Evolutionary conservation across 2,888 invertebrate species (phyloP).

Genomic region (Gortyna flavago): DNA sequence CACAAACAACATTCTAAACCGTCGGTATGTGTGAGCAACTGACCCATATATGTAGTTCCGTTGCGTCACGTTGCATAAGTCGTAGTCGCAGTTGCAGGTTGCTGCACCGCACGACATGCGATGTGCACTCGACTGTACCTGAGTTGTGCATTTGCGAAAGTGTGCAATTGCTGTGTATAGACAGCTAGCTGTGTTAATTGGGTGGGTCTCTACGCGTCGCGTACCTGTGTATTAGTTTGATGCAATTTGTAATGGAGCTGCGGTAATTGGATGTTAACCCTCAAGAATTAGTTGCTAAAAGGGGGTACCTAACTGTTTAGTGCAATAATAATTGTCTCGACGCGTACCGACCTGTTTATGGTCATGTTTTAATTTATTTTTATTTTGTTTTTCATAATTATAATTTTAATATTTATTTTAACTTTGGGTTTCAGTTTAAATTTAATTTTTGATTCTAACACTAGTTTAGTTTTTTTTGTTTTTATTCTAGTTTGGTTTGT

Average conservation of each 20-base stretch:
- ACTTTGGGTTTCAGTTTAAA: no score
- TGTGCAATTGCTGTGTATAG: conserved; percentile 22
- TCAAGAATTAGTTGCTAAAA: background rate
- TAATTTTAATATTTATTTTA: no score
- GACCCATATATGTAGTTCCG: conserved; percentile 80
- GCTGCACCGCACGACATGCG: conserved; percentile 74
- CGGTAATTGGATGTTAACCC: background rate
- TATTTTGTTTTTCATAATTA: no score
- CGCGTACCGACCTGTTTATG: no score
- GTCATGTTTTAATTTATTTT: no score
- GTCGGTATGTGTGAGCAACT: conserved; percentile 56
- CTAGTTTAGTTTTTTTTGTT: no score
- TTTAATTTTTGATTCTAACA: no score
- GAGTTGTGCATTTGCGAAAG: conserved; percentile 74
- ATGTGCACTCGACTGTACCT: conserved; percentile 80
- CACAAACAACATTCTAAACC: conserved; percentile 53
- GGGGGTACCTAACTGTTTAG: no score
- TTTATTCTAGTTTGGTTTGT: no score
- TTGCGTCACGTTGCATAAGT: conserved; percentile 81
- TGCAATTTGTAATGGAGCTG: conserved; percentile 12
- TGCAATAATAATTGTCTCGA: background rate
- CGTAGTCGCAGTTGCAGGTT: conserved; percentile 65
- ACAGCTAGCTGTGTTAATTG: conserved; percentile 35
- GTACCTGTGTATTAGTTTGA: background rate
- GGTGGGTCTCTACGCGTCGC: background rate